A percentile compares a stretch with the other conserved stretches of the same genome.
Evolutionary conservation across 1,140 invertebrate species (phyloP).

Genomic region (Aphelinus atriplicis): DNA sequence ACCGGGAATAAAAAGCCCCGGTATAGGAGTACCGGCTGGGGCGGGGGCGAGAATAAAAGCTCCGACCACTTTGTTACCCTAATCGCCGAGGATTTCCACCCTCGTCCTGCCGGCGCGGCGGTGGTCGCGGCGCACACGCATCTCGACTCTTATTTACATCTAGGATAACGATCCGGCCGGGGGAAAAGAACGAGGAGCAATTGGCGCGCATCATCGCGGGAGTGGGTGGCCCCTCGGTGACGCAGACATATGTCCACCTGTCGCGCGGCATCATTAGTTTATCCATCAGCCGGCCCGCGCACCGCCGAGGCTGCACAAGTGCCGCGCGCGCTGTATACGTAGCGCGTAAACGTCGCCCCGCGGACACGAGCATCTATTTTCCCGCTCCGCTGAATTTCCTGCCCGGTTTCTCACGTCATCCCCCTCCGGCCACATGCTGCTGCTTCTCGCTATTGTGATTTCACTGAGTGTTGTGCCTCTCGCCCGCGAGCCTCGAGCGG

Average conservation of each 20-base stretch:
- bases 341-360: conserved; percentile 5
- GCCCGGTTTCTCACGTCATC: background rate
- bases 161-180: background rate
- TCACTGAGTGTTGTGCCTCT: no score
- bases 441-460: no score
- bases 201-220: no score
- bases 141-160: conserved; percentile 4
- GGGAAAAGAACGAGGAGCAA: background rate
- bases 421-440: no score
- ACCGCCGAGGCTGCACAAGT: conserved; percentile 27
- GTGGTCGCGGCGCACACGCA: no score
- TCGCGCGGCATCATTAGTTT: conserved; percentile 55
- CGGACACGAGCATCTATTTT: conserved; percentile 43
- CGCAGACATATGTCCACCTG: conserved; percentile 51
- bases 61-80: conserved; percentile 18
- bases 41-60: background rate
- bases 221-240: conserved; percentile 34
- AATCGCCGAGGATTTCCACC: conserved; percentile 22
- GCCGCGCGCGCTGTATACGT: conserved; percentile 33
- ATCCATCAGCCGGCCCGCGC: conserved; percentile 49
- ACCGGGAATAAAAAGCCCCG: no score
- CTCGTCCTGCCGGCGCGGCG: background rate
- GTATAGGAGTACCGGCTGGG: no score
- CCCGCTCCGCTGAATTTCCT: conserved; percentile 28
- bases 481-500: no score